Evolutionary conservation across 2,113 vertebrate genomes (phyloP).

Genomic region (Hippolais icterina): DNA sequence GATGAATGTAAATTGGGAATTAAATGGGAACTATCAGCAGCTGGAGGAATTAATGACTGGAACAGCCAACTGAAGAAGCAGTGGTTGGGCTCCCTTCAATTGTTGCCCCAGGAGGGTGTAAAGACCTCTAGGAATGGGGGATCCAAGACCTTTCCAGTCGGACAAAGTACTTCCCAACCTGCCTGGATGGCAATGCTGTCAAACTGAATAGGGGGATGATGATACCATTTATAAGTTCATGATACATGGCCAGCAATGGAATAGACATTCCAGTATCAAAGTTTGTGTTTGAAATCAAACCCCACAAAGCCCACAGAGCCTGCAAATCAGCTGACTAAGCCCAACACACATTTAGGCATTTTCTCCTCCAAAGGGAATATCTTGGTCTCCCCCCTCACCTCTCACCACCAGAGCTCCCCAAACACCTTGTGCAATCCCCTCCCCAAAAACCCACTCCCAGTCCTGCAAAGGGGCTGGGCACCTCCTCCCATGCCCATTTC

Average conservation of each 20-base stretch:
- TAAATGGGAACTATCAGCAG: not conserved
- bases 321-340: not conserved
- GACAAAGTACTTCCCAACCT: not conserved
- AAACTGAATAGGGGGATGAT: not conserved
- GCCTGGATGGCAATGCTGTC: not conserved
- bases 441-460: not conserved
- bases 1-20: not conserved
- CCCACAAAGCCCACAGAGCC: not conserved
- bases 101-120: not conserved
- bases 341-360: accelerated
- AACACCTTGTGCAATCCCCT: accelerated
- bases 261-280: not conserved
- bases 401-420: not conserved
- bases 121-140: not conserved
- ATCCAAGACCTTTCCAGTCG: not conserved
- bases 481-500: not conserved
- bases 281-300: not conserved
- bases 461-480: not conserved
- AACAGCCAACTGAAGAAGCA: accelerated
- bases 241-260: accelerated
- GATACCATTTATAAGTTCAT: accelerated
- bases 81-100: not conserved
- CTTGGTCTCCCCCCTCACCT: not conserved
- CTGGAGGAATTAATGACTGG: not conserved
- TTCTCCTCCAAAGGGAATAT: not conserved